A percentile compares a stretch with the other conserved stretches of the same genome.
phyloP scores from a whole-genome alignment of 1,140 invertebrate genomes.

The Trichonephila clavipes region DNA sequence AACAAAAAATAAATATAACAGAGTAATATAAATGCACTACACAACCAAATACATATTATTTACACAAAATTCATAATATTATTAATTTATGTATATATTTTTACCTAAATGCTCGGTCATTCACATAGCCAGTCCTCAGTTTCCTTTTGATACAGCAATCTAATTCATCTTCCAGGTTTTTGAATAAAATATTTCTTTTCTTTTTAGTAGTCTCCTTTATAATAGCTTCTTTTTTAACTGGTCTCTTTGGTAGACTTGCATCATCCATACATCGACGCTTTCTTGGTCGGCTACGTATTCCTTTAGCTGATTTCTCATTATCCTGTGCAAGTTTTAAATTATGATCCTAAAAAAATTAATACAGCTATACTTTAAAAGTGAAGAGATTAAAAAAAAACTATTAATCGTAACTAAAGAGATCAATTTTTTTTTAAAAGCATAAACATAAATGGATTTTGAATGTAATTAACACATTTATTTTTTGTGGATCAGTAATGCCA shows the following conservation, averaged over 20 bases:
- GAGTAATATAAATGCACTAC: too few species aligned
- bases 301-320: conserved; percentile 63
- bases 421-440: too few species aligned
- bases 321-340: conserved; percentile 62
- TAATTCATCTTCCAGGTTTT: conserved; percentile 80
- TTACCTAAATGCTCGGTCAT: conserved; percentile 68
- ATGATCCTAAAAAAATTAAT: conserved; percentile 69
- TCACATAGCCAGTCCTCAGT: conserved; percentile 21
- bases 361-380: too few species aligned
- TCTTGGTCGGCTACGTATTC: conserved; percentile 76
- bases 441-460: too few species aligned
- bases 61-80: too few species aligned
- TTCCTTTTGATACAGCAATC: conserved; percentile 78
- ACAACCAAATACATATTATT: too few species aligned
- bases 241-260: neutral
- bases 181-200: conserved; percentile 78
- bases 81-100: too few species aligned
- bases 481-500: too few species aligned
- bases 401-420: too few species aligned
- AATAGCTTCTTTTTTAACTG: neutral
- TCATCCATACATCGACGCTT: conserved; percentile 51
- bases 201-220: neutral
- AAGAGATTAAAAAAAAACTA: too few species aligned
- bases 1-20: too few species aligned
- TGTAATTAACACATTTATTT: too few species aligned